Evolutionary conservation across 2,888 invertebrate species (phyloP).

Genomic region (Ectropis crepuscularia): DNA sequence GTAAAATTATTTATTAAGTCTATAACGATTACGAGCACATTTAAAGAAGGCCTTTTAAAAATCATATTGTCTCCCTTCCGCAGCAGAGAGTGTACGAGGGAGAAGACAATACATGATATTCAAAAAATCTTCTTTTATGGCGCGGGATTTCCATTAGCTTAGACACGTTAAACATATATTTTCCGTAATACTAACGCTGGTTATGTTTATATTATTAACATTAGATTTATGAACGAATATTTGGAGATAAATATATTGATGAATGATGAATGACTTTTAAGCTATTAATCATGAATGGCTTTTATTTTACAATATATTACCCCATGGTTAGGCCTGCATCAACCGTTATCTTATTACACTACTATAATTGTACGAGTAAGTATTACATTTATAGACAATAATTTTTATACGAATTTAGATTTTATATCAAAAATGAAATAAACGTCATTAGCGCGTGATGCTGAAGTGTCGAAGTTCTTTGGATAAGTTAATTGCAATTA

Average conservation of each 20-base stretch:
- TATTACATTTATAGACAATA: not conserved
- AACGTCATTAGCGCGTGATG: no score
- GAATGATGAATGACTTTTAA: not conserved
- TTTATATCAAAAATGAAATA: no score
- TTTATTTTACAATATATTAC: conserved; percentile 1
- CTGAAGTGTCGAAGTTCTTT: no score
- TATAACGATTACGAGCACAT: no score
- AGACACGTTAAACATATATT: conserved; percentile 4
- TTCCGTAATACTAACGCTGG: not conserved
- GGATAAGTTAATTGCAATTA: no score
- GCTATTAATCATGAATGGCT: not conserved
- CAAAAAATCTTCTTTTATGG: not conserved
- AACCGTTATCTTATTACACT: not conserved
- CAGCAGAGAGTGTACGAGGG: no score
- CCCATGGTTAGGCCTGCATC: conserved; percentile 18
- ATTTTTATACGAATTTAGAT: no score
- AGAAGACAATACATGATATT: no score
- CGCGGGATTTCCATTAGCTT: not conserved
- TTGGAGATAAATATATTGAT: conserved; percentile 6
- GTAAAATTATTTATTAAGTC: no score
- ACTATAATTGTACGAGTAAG: not conserved
- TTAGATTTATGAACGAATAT: not conserved
- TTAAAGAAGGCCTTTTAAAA: no score
- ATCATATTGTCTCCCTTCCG: no score
- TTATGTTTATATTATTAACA: not conserved